Conservation (phyloP, 1,140 invertebrate genomes). For the Zeugodacus cucurbitae region DNA sequence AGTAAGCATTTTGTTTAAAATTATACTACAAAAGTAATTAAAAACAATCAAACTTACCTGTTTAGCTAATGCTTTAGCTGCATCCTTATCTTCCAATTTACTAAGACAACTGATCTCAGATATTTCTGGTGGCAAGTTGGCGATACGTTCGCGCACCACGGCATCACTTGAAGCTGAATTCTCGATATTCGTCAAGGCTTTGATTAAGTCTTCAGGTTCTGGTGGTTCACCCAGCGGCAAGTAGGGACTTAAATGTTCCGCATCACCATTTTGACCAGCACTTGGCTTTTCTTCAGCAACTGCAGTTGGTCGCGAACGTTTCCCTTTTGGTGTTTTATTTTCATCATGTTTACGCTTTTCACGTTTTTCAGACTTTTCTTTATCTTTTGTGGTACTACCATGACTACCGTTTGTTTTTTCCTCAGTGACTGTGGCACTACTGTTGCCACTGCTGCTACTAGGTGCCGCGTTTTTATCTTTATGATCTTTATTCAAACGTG, state of each 20-base stretch:
- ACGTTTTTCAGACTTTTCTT: conserved; percentile 55
- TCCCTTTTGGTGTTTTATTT: conserved; percentile 50
- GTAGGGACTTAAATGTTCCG: conserved; percentile 74
- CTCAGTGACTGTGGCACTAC: conserved; percentile 46
- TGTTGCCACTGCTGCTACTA: conserved; percentile 22
- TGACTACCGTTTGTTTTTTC: conserved; percentile 42
- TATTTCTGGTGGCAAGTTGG: conserved; percentile 92
- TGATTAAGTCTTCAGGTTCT: conserved; percentile 88
- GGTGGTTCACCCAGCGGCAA: conserved; percentile 85
- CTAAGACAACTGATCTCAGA: conserved; percentile 88
- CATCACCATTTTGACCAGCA: conserved; percentile 58
- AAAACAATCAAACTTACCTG: conserved; percentile 50
- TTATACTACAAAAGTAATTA: neutral
- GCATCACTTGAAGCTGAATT: conserved; percentile 95
- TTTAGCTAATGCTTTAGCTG: conserved; percentile 57
- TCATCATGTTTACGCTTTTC: conserved; percentile 53
- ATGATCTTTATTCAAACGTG: conserved; percentile 47
- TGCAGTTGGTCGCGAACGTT: conserved; percentile 15
- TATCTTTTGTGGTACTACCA: conserved; percentile 52
- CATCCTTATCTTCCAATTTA: conserved; percentile 78
- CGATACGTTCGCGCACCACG: conserved; percentile 89
- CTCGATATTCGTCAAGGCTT: conserved; percentile 86
- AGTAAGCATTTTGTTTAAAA: neutral
- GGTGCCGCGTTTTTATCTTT: conserved; percentile 45
- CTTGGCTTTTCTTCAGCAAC: conserved; percentile 29